These are phyloP conservation scores for Oenanthe melanoleuca DNA, from an alignment of 2,113 vertebrate genomes.

Conservation along the genomic window DNA sequence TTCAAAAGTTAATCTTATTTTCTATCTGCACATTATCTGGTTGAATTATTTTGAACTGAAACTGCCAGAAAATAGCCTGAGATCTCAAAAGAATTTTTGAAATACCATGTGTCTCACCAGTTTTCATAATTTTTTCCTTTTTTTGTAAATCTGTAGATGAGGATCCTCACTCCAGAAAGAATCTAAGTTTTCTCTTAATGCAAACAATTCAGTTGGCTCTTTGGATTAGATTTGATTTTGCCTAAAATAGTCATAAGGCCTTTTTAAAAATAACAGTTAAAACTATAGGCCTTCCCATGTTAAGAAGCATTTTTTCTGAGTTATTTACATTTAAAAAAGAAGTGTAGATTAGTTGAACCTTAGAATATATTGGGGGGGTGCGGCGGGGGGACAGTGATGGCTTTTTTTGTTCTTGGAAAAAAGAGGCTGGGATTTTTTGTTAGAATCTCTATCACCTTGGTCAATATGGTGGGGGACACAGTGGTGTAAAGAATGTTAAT, in stretches of 20 bases:
- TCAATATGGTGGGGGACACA: accelerated
- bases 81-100: neutral
- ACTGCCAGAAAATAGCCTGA: neutral
- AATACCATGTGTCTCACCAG: neutral
- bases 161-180: neutral
- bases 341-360: neutral
- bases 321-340: neutral
- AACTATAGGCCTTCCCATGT: neutral
- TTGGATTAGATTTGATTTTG: neutral
- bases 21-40: neutral
- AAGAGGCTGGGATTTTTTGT: neutral
- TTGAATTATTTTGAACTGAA: neutral
- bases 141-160: neutral
- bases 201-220: neutral
- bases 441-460: neutral
- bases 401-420: neutral
- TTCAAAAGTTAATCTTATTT: neutral
- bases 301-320: neutral
- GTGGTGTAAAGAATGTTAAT: neutral
- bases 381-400: too few relatives aligned
- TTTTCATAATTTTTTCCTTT: neutral
- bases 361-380: neutral
- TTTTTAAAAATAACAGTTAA: neutral
- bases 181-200: neutral
- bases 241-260: neutral